phyloP scores from a whole-genome alignment of 1,140 invertebrate genomes.

The Heliothis subflexa region DNA sequence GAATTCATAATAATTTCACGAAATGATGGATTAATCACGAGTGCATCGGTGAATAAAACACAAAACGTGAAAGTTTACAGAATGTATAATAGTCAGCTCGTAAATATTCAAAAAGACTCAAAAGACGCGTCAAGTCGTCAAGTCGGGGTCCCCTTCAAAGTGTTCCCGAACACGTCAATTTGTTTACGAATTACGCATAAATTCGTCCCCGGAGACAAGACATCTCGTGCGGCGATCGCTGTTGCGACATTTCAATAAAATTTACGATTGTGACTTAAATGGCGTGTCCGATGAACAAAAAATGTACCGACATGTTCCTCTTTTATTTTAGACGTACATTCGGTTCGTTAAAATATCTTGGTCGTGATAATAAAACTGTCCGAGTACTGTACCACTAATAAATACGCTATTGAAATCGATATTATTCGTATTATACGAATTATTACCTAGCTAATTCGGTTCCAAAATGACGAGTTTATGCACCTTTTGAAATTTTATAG shows the following conservation, averaged over 20 bases:
- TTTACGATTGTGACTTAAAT: constrained; percentile 86
- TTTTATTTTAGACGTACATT: constrained; percentile 79
- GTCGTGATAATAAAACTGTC: constrained; percentile 79
- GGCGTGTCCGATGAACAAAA: constrained; percentile 82
- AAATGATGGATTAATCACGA: constrained; percentile 40
- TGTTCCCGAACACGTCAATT: constrained; percentile 81
- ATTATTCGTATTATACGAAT: constrained; percentile 67
- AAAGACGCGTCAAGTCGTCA: constrained; percentile 82
- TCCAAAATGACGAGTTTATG: constrained; percentile 46
- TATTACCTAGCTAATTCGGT: constrained; percentile 49
- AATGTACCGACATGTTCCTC: constrained; percentile 75
- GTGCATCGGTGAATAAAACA: constrained; percentile 29
- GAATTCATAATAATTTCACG: constrained; percentile 37
- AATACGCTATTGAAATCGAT: constrained; percentile 72
- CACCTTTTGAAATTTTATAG: constrained; percentile 47
- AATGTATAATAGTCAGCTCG: constrained; percentile 60
- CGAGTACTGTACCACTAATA: constrained; percentile 67
- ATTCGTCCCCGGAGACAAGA: constrained; percentile 83
- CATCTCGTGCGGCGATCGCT: constrained; percentile 83
- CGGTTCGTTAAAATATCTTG: constrained; percentile 84
- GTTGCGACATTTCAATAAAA: constrained; percentile 86
- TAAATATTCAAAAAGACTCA: constrained; percentile 75
- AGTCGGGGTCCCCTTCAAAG: constrained; percentile 73
- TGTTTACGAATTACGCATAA: constrained; percentile 86
- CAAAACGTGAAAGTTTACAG: constrained; percentile 55